These are phyloP conservation scores for Drosophila greeni DNA, from an alignment of 2,888 invertebrate species.

Conservation along the genomic window DNA sequence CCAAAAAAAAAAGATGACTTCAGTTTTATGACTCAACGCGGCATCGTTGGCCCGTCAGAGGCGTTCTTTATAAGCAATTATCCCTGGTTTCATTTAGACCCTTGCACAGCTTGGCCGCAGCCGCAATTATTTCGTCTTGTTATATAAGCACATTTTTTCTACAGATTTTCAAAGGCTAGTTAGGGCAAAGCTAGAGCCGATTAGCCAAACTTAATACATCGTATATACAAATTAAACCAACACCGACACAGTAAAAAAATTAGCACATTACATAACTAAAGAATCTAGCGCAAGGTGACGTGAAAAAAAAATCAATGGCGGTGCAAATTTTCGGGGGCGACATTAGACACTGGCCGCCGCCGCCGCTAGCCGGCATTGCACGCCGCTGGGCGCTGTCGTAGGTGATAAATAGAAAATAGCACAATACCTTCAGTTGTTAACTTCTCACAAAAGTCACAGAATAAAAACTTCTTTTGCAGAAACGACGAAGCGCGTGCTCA, in stretches of 20 bases:
- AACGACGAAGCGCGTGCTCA: constrained; percentile 77
- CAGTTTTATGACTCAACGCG: background rate
- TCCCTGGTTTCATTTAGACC: constrained; percentile 6
- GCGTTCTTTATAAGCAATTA: background rate
- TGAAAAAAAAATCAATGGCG: constrained; percentile 70
- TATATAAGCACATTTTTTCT: constrained; percentile 58
- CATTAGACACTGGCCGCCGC: constrained; percentile 40
- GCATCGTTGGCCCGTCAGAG: background rate
- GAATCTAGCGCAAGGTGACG: constrained; percentile 64
- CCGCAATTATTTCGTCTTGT: constrained; percentile 41
- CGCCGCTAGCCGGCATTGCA: constrained; percentile 6
- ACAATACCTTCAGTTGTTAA: constrained; percentile 75
- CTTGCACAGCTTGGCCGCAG: constrained; percentile 1
- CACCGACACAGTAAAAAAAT: constrained; percentile 57
- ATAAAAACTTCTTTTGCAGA: constrained; percentile 78
- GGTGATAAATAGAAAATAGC: constrained; percentile 47
- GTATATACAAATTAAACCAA: constrained; percentile 36
- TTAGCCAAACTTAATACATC: constrained; percentile 22
- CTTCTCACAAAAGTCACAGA: constrained; percentile 78
- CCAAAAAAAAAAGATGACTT: background rate
- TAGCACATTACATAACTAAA: constrained; percentile 71
- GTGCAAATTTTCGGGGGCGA: constrained; percentile 28
- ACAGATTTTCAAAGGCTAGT: constrained; percentile 1
- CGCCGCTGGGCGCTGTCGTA: constrained; percentile 18
- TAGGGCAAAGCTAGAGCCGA: constrained; percentile 7